A percentile compares a stretch with the other conserved stretches of the same genome.
phyloP scores from a whole-genome alignment of 2,797 vertebrate species.

The Epinephelus malabaricus region DNA sequence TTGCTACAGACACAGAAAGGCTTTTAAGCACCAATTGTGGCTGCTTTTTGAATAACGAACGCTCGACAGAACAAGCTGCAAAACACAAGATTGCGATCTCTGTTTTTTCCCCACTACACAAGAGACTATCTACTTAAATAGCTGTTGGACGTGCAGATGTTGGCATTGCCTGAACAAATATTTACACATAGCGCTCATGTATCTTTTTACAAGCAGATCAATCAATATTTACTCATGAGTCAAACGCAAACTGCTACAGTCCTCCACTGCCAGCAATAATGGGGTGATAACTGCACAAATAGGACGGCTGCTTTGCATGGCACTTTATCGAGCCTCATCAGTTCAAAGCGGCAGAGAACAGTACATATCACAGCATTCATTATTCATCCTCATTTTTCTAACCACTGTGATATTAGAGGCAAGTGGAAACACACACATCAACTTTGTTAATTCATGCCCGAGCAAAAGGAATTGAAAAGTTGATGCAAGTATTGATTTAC shows the following conservation, averaged over 20 bases:
- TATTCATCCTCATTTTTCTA: slow-evolving; percentile 55
- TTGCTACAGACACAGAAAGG: slow-evolving; percentile 60
- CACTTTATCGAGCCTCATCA: slow-evolving; percentile 51
- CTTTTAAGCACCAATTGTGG: slow-evolving; percentile 59
- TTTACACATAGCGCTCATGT: slow-evolving; percentile 76
- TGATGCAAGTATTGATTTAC: slow-evolving; percentile 77
- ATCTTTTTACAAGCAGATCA: slow-evolving; percentile 80
- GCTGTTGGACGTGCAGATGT: slow-evolving; percentile 63
- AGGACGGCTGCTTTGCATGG: slow-evolving; percentile 35
- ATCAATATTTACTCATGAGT: slow-evolving; percentile 84
- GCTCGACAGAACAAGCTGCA: slow-evolving; percentile 46
- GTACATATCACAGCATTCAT: slow-evolving; percentile 52
- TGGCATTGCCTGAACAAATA: slow-evolving; percentile 73
- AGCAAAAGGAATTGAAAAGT: slow-evolving; percentile 64
- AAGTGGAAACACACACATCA: slow-evolving; percentile 32
- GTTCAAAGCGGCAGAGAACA: slow-evolving; percentile 53
- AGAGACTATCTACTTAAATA: slow-evolving; percentile 54
- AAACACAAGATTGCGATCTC: slow-evolving; percentile 44
- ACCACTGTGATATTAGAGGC: slow-evolving; percentile 36
- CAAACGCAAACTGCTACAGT: slow-evolving; percentile 79
- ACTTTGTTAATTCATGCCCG: slow-evolving; percentile 50
- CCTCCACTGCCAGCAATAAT: slow-evolving; percentile 66
- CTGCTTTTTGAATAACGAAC: slow-evolving; percentile 38
- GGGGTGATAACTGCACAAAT: slow-evolving; percentile 56
- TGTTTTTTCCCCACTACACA: not conserved